Evolutionary conservation across 2,113 vertebrate species (phyloP).

Genomic region (Pachypanchax playfairii): DNA sequence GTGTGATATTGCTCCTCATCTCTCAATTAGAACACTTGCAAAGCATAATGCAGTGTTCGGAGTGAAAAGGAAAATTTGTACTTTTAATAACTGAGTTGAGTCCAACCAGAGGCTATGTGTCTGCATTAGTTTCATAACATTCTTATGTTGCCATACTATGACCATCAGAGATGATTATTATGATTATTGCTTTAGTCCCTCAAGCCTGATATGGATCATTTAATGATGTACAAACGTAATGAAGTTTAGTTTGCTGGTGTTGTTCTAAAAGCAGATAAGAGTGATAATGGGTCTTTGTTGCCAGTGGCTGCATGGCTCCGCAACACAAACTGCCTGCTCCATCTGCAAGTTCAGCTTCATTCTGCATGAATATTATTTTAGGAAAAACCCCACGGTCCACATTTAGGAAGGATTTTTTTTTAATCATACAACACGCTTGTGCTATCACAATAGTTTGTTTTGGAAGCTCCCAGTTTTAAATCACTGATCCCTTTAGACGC

Average conservation of each 20-base stretch:
- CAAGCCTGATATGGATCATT: conserved; percentile 18
- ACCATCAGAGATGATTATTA: not conserved
- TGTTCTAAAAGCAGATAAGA: conserved; percentile 2
- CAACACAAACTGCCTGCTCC: not conserved
- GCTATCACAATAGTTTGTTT: not conserved
- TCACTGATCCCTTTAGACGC: not conserved
- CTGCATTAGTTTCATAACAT: conserved; percentile 15
- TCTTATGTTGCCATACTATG: not conserved
- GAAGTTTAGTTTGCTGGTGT: conserved; percentile 13
- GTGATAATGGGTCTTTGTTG: conserved; percentile 19
- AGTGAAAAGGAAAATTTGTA: conserved; percentile 21
- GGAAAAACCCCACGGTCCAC: not conserved
- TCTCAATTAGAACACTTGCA: conserved; percentile 68
- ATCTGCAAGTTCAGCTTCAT: not conserved
- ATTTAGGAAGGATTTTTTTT: not conserved
- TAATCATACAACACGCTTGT: not conserved
- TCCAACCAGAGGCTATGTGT: conserved; percentile 14
- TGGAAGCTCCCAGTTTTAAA: not conserved
- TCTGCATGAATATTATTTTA: no score
- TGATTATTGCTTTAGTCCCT: conserved; percentile 1
- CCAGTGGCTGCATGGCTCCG: not conserved
- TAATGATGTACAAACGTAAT: not conserved
- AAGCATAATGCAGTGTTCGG: conserved; percentile 32
- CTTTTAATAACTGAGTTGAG: conserved; percentile 41
- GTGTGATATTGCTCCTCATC: conserved; percentile 73